Base-by-base conservation (phyloP, 2,888 invertebrate genomes). In the Cheilosia scutellata region DNA sequence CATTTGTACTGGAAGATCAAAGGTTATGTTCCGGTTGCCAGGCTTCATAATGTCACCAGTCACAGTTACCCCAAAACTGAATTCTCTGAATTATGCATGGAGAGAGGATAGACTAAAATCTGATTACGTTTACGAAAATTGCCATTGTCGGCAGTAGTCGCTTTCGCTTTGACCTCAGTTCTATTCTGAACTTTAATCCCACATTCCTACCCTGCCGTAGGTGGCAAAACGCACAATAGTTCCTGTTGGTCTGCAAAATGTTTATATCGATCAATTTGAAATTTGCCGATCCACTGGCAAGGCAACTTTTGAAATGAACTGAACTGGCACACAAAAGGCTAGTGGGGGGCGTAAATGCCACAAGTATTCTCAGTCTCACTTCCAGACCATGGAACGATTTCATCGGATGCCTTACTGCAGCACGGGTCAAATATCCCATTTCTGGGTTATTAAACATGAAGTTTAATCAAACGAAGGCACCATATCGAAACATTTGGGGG, bases 371-470 rank as follows among this genome's bases (percentile, higher is more conserved):
- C 2, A 1, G 20, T 20, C 20, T 37, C 0, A 37, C 37, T 11
- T 37, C 37, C 37, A 37, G 37, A 1, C 37, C 11, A 37, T 47
- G 44, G 16, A 47, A 16, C n/a, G 58, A 49, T 37, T 37, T 37
- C 4, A 37, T 11, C 37, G 37, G 37, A 9, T 11, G 37, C 9
- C 13, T 31, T 37, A 42, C 37, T 72, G 27, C 55, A n/a, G 49
- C 57, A 40, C 65, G 33, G 63, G 40, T 33, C 31, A 57, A 40
- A 57, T 63, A 75, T 82, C 68, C 75, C 55, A 75, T 75, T 57
- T 75, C 53, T 44, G 76, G 82, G 70, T 53, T 70, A 70, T 70
- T 53, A 63, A 71, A 76, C 63, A 37, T 70, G 37, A 82, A 70
- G 70, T 70, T 71, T 51, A 76, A 76, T 82, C 63, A 44, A 63